Conservation (phyloP, 2,888 invertebrate genomes). For the Plagiodera versicolora region DNA sequence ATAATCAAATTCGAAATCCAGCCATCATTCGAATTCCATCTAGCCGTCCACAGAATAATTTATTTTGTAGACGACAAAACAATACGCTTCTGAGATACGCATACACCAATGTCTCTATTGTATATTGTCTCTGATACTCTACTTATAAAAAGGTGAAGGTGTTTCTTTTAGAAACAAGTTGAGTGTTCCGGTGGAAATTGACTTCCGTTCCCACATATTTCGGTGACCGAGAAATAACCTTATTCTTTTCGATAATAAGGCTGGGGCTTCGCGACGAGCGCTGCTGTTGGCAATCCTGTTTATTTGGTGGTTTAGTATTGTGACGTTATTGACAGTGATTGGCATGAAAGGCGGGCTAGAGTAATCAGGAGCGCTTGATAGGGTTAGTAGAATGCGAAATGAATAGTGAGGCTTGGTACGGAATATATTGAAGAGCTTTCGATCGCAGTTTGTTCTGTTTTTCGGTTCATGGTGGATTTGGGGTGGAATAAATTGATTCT, state of each 20-base stretch:
- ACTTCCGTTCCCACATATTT: neutral
- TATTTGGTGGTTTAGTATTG: neutral
- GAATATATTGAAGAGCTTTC: neutral
- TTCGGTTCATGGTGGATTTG: neutral
- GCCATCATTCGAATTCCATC: too few relatives aligned
- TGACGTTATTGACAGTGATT: conserved; percentile 12
- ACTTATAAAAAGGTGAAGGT: too few relatives aligned
- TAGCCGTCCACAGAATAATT: too few relatives aligned
- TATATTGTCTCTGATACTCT: too few relatives aligned
- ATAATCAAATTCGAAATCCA: too few relatives aligned
- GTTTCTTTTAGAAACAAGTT: neutral
- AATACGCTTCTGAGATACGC: too few relatives aligned
- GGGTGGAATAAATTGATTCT: neutral
- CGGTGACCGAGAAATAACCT: neutral
- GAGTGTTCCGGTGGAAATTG: neutral
- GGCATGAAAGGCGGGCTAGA: conserved; percentile 10
- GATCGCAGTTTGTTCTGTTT: neutral
- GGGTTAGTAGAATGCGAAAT: conserved; percentile 1
- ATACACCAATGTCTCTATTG: too few relatives aligned
- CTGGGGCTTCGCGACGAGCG: neutral
- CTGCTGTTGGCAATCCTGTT: neutral
- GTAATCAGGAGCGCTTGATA: neutral
- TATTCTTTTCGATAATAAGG: neutral
- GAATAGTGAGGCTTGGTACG: neutral
- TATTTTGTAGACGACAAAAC: too few relatives aligned